Evolutionary conservation across 1,140 invertebrate species (phyloP).

Genomic region (Rhyzopertha dominica): DNA sequence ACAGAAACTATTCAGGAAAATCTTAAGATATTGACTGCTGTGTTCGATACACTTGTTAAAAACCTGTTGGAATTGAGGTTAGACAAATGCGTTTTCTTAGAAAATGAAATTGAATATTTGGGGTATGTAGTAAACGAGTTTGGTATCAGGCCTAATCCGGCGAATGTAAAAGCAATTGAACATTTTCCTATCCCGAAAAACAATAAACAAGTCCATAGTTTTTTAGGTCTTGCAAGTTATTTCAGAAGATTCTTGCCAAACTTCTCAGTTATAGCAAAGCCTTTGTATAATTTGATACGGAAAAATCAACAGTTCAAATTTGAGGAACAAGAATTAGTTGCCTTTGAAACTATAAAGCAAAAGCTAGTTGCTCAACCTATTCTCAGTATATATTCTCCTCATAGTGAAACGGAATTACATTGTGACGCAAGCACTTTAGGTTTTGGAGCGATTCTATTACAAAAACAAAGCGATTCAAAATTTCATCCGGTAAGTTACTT

Average conservation of each 20-base stretch:
- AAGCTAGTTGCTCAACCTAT: constrained; percentile 9
- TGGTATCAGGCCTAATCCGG: constrained; percentile 13
- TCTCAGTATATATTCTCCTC: constrained; percentile 17
- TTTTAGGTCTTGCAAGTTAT: constrained; percentile 19
- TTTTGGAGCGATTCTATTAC: constrained; percentile 15
- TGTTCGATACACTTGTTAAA: constrained; percentile 15
- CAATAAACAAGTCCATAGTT: constrained; percentile 19
- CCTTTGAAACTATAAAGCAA: constrained; percentile 26
- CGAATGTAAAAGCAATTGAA: constrained; percentile 16
- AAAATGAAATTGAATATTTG: constrained; percentile 18
- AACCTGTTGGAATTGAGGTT: constrained; percentile 22
- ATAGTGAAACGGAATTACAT: constrained; percentile 17
- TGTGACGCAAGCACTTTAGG: constrained; percentile 17
- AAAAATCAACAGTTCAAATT: constrained; percentile 31
- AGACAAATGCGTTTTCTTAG: constrained; percentile 27
- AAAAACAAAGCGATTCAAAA: constrained; percentile 5
- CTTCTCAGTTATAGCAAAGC: constrained; percentile 29
- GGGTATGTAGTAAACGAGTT: constrained; percentile 20
- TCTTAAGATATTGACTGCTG: constrained; percentile 16
- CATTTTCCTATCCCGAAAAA: constrained; percentile 16
- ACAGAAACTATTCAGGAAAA: constrained; percentile 15
- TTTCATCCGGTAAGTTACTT: constrained; percentile 17
- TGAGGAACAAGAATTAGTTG: constrained; percentile 18
- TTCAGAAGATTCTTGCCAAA: constrained; percentile 27
- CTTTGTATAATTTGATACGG: constrained; percentile 28